A percentile compares a stretch with the other conserved stretches of the same genome.
Conservation (phyloP, 2,888 invertebrate species). For the Cephonodes hylas region DNA sequence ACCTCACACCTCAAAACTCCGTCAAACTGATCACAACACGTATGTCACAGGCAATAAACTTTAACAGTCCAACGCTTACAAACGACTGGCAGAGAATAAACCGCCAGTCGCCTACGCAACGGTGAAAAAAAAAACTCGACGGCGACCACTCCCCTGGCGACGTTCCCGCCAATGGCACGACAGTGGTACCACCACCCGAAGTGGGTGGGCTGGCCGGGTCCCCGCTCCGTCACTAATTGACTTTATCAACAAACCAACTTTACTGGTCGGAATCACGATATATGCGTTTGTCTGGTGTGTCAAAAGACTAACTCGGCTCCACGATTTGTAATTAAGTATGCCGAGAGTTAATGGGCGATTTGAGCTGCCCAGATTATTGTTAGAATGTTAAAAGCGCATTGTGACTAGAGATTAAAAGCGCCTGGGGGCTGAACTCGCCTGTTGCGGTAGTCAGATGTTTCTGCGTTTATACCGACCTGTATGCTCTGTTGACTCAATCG, state of each 20-base stretch:
- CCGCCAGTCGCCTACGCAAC: slow-evolving; percentile 71
- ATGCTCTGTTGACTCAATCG: neutral
- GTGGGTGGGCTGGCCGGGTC: slow-evolving; percentile 74
- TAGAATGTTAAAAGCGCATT: slow-evolving; percentile 14
- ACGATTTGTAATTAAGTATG: slow-evolving; percentile 73
- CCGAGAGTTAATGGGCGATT: slow-evolving; percentile 67
- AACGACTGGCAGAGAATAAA: slow-evolving; percentile 77
- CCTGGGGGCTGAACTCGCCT: neutral
- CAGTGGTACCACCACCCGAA: slow-evolving; percentile 53
- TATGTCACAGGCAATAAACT: slow-evolving; percentile 64
- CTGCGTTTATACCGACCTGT: neutral
- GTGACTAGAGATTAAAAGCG: neutral
- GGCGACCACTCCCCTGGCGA: slow-evolving; percentile 68
- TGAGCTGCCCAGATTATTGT: slow-evolving; percentile 38
- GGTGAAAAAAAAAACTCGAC: slow-evolving; percentile 61
- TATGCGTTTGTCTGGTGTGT: slow-evolving; percentile 77
- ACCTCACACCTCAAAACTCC: slow-evolving; percentile 59
- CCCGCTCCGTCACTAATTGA: slow-evolving; percentile 80
- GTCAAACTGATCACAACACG: slow-evolving; percentile 41
- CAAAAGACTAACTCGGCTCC: slow-evolving; percentile 77
- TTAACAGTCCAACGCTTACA: slow-evolving; percentile 77
- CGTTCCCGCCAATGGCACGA: slow-evolving; percentile 65
- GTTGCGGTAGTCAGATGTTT: neutral
- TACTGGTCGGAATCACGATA: slow-evolving; percentile 79
- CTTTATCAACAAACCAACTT: slow-evolving; percentile 81